These are phyloP conservation scores for Xestoiulus laeticollis DNA, from an alignment of 2,888 invertebrate genomes.

Conservation along the genomic window DNA sequence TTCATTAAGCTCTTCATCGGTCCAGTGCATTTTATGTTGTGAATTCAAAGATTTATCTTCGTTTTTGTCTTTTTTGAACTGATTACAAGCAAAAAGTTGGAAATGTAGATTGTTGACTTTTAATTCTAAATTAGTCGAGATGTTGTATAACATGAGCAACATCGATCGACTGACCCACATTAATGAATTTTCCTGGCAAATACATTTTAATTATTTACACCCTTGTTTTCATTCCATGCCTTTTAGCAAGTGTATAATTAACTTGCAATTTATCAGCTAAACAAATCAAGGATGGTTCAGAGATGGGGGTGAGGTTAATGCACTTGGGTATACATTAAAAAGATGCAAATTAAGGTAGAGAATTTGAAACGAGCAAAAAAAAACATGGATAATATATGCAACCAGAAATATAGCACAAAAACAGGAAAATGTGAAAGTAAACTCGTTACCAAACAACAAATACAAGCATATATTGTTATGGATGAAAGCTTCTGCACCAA, in stretches of 20 bases:
- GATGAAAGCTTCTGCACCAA: background rate
- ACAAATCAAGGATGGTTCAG: slow-evolving; percentile 9
- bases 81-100: too few species aligned
- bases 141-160: background rate
- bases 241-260: background rate
- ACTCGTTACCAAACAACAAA: slow-evolving; percentile 12
- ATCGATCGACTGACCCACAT: slow-evolving; percentile 20
- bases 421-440: slow-evolving; percentile 26
- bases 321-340: background rate
- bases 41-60: too few species aligned
- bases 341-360: background rate
- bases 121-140: background rate
- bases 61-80: too few species aligned
- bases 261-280: background rate
- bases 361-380: background rate
- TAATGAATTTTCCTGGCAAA: background rate
- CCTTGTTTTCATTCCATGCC: background rate
- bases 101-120: too few species aligned
- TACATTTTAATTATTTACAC: slow-evolving; percentile 13
- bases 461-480: background rate
- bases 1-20: too few species aligned
- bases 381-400: background rate
- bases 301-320: slow-evolving; percentile 16
- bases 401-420: background rate
- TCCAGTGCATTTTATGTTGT: too few species aligned